Conservation (phyloP, 2,888 invertebrate genomes). For the Mythimna vitellina region DNA sequence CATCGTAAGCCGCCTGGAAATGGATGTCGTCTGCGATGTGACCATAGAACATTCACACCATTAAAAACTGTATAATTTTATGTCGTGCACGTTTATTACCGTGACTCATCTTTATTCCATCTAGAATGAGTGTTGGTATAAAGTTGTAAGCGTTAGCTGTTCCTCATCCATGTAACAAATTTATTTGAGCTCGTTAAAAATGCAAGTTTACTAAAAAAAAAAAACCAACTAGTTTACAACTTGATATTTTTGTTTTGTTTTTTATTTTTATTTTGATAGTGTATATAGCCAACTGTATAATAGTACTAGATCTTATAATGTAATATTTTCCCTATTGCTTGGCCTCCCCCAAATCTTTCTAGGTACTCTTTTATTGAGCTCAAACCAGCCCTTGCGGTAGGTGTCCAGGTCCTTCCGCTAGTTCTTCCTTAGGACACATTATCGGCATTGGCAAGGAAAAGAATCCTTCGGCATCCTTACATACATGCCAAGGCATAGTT, state of each 20-base stretch:
- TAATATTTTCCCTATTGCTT: too few relatives aligned
- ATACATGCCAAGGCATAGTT: too few relatives aligned
- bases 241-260: constrained; percentile 37
- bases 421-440: too few relatives aligned
- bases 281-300: not conserved
- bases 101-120: constrained; percentile 75
- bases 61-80: constrained; percentile 76
- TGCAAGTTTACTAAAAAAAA: constrained; percentile 33
- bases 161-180: constrained; percentile 51
- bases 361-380: too few relatives aligned
- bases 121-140: constrained; percentile 55
- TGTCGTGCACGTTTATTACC: constrained; percentile 66
- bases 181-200: constrained; percentile 55
- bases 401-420: too few relatives aligned
- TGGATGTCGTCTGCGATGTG: constrained; percentile 67
- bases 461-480: too few relatives aligned
- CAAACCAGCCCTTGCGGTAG: too few relatives aligned
- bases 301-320: too few relatives aligned
- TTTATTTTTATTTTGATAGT: constrained; percentile 28
- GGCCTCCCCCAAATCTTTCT: too few relatives aligned
- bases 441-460: too few relatives aligned
- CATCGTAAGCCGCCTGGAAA: constrained; percentile 58
- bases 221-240: constrained; percentile 47
- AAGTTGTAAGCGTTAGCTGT: constrained; percentile 54
- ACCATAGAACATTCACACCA: constrained; percentile 76